These are phyloP conservation scores for Campopleginae sp. DNA, from an alignment of 2,888 invertebrate genomes.

Conservation along the genomic window DNA sequence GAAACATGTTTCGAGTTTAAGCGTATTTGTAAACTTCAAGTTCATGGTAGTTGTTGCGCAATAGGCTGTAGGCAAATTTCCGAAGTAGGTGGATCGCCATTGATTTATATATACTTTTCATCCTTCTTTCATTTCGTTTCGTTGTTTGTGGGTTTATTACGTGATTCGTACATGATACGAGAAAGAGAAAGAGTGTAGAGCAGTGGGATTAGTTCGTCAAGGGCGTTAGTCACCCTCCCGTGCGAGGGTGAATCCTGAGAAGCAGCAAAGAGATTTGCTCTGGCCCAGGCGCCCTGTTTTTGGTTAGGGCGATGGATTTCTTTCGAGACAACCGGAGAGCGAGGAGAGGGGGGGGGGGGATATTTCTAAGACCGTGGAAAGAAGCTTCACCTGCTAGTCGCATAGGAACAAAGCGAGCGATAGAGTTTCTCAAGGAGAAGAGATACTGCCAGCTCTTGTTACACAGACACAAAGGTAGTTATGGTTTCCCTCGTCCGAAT, in stretches of 20 bases:
- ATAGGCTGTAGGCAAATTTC: constrained; percentile 40
- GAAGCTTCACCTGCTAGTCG: constrained; percentile 25
- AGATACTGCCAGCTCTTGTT: constrained; percentile 11
- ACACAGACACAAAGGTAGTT: constrained; percentile 44
- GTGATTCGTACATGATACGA: background rate
- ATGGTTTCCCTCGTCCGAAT: background rate
- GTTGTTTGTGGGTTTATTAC: background rate
- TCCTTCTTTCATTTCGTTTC: constrained; percentile 5
- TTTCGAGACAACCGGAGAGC: background rate
- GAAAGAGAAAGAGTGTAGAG: background rate
- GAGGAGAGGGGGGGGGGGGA: too few relatives aligned
- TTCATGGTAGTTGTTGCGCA: background rate
- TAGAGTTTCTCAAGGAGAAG: constrained; percentile 39
- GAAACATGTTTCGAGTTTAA: background rate
- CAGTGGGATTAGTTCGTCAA: constrained; percentile 39
- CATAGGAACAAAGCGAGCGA: background rate
- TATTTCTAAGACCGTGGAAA: constrained; percentile 8
- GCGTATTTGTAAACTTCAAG: background rate
- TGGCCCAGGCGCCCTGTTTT: background rate
- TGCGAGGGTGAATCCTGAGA: constrained; percentile 22
- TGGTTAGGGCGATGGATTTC: background rate
- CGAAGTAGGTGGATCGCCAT: background rate
- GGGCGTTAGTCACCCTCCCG: constrained; percentile 24
- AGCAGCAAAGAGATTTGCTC: constrained; percentile 36
- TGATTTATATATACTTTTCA: constrained; percentile 14